Evolutionary conservation across 2,113 vertebrate genomes (phyloP).

Genomic region (Burhinus oedicnemus): DNA sequence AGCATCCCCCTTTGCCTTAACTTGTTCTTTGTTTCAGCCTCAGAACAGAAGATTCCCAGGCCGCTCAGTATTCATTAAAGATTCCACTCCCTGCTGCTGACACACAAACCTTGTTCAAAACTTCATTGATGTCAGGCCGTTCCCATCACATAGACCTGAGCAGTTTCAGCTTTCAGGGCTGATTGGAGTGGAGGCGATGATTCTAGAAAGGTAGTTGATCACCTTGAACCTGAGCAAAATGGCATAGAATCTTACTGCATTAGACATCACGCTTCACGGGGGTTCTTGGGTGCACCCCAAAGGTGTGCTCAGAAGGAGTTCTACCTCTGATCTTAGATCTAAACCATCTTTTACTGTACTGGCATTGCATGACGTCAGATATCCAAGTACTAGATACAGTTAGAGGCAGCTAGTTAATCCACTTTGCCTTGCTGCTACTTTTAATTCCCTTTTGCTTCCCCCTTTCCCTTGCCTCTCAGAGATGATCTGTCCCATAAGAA

Average conservation of each 20-base stretch:
- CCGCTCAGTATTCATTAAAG: background rate
- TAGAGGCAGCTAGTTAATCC: background rate
- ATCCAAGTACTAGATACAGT: background rate
- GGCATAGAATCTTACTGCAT: background rate
- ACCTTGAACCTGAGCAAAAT: background rate
- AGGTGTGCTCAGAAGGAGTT: background rate
- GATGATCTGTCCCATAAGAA: conserved; percentile 23
- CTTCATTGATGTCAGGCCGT: background rate
- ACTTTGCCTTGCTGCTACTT: background rate
- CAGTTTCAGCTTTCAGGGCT: background rate
- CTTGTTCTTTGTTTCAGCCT: conserved; percentile 18
- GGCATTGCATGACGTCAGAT: background rate
- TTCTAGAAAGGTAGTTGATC: background rate
- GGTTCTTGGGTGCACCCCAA: background rate
- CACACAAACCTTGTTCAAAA: background rate
- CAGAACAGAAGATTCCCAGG: background rate
- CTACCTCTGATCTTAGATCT: background rate
- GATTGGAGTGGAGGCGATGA: background rate
- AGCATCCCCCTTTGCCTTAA: conserved; percentile 4
- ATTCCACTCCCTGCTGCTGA: background rate
- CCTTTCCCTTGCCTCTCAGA: background rate
- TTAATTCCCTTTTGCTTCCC: conserved; percentile 9
- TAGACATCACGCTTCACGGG: background rate
- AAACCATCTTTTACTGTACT: background rate
- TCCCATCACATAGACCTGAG: background rate